Base-by-base conservation (phyloP, 2,797 vertebrate genomes). In the Phataginus tetradactyla region DNA sequence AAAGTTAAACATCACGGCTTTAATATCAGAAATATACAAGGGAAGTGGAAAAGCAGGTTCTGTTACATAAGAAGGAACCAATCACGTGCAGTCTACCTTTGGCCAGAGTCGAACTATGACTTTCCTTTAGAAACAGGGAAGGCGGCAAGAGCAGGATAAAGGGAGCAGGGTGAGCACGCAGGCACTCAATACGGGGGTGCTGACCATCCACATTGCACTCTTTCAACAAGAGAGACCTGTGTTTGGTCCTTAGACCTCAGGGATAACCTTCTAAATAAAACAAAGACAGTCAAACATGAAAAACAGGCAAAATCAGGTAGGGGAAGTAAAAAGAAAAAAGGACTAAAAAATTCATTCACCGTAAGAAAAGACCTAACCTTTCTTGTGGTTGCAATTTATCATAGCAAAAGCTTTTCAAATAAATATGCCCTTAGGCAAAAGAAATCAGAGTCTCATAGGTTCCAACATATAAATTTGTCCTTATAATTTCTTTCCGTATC, bases 371-470 rank as follows among this genome's bases (percentile, higher is more conserved):
- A 45, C 79, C 34, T 64, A 55, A 32, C 92, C 83, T 90, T 71
- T 92, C 61, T 88, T 68, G 4, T 27, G 8, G 55, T 39, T 83
- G 69, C 7, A 88, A 78, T 80, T 95, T 92, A 78, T 86, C 72
- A 94, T 84, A 95, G 61, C 64, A 94, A 97, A 96, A 32, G n/a
- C 96, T 88, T 97, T 98, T 95, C 91, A 98, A 97, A 96, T 45
- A 63, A 80, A 92, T 66, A 90, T 12, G 20, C 21, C 39, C 4
- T 37, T 5, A 92, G 74, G 57, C 61, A 90, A 90, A 90, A 39
- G 29, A 68, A 91, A 87, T 25, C 6, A 34, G 59, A 59, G 32
- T 20, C 13, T 75, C 45, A 49, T 4, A 64, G 64, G 39, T 92
- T 88, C 79, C 55, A 88, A 92, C 23, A 57, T 10, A 68, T 14